Percentiles rank a stretch among this genome's conserved stretches.
Conservation (phyloP, 2,113 vertebrate genomes). For the Nycticebus coucang region DNA sequence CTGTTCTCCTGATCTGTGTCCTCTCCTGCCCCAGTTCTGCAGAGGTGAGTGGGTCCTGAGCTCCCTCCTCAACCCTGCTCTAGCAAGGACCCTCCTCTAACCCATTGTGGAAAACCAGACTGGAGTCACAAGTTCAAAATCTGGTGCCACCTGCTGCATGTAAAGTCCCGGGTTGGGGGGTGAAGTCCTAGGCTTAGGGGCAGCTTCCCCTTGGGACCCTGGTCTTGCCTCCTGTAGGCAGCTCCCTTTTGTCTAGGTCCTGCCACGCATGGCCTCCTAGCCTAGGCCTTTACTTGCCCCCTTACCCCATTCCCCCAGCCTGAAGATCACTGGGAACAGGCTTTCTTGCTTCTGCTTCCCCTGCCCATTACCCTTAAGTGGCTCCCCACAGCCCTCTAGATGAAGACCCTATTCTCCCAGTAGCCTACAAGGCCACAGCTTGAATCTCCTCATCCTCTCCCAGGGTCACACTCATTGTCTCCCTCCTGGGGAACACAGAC, state of each 20-base stretch:
- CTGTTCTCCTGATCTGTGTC: slow-evolving; percentile 67
- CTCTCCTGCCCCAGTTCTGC: slow-evolving; percentile 73
- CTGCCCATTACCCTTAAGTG: background rate
- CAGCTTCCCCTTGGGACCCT: background rate
- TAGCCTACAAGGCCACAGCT: background rate
- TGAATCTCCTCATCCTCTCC: background rate
- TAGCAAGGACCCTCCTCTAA: rapidly evolving
- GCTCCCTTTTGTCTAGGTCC: background rate
- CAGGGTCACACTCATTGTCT: background rate
- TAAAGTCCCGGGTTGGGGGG: background rate
- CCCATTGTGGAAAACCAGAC: background rate
- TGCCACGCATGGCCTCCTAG: background rate
- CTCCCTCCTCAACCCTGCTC: background rate
- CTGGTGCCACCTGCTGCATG: background rate
- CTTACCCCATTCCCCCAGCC: background rate
- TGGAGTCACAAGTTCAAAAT: background rate
- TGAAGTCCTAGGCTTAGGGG: background rate
- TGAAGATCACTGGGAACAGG: background rate
- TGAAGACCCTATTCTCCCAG: background rate
- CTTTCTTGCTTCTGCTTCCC: background rate
- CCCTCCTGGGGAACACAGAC: background rate
- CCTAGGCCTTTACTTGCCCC: background rate
- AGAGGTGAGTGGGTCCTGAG: background rate
- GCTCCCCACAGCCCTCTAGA: background rate
- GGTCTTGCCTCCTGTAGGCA: background rate